phyloP scores from a whole-genome alignment of 2,797 vertebrate genomes.

The Bradypodion ventrale region DNA sequence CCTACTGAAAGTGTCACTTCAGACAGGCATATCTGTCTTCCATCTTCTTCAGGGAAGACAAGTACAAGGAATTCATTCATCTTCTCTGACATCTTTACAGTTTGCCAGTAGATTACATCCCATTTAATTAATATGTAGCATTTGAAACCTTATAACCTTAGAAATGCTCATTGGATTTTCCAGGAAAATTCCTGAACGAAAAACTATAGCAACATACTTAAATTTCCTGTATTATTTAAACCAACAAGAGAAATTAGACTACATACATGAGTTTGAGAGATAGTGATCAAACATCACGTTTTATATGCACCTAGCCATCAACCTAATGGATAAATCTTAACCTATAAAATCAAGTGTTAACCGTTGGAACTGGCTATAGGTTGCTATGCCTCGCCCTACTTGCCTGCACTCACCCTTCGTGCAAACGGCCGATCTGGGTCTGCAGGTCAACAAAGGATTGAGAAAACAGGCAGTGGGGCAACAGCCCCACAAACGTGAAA shows the following conservation, averaged over 20 bases:
- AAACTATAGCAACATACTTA: background rate
- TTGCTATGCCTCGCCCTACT: too few relatives aligned
- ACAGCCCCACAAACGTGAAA: too few relatives aligned
- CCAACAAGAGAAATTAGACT: background rate
- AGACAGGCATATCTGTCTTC: background rate
- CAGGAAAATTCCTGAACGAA: background rate
- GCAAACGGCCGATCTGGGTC: too few relatives aligned
- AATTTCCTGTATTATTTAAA: background rate
- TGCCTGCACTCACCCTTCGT: too few relatives aligned
- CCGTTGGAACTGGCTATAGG: too few relatives aligned
- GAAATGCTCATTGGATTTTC: background rate
- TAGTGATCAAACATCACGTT: too few relatives aligned
- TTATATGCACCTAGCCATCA: too few relatives aligned
- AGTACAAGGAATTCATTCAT: background rate
- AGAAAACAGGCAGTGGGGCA: too few relatives aligned
- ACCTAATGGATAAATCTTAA: too few relatives aligned
- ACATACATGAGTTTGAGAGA: background rate
- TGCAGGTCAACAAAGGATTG: too few relatives aligned
- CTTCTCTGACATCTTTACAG: background rate
- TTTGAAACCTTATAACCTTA: constrained; percentile 11
- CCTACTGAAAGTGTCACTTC: background rate
- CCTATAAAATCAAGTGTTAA: too few relatives aligned
- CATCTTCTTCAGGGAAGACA: background rate
- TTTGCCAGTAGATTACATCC: background rate
- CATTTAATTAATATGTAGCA: constrained; percentile 8